Evolutionary conservation across 2,888 invertebrate species (phyloP).

Genomic region (Pseudococcus longispinus): DNA sequence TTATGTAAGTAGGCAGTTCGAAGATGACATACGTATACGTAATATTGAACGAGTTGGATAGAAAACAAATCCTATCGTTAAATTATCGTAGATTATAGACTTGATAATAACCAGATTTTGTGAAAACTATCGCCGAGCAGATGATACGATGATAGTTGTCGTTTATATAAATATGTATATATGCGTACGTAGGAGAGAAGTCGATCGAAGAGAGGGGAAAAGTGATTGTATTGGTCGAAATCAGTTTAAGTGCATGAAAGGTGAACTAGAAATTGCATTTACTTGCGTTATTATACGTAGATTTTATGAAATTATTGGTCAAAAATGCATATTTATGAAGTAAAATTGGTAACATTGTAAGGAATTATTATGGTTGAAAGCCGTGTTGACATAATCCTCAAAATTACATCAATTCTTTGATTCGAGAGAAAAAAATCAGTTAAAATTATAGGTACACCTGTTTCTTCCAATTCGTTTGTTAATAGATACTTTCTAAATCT

Average conservation of each 20-base stretch:
- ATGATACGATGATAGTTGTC: neutral
- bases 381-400: too few relatives aligned
- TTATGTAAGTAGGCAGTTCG: neutral
- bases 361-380: too few relatives aligned
- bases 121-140: neutral
- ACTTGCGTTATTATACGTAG: neutral
- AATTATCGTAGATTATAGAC: neutral
- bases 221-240: too few relatives aligned
- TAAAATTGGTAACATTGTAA: too few relatives aligned
- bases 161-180: neutral
- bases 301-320: too few relatives aligned
- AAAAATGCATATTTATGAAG: too few relatives aligned
- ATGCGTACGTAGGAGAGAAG: neutral
- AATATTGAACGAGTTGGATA: neutral
- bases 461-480: too few relatives aligned
- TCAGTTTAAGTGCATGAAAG: neutral
- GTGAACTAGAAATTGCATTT: neutral
- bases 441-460: too few relatives aligned
- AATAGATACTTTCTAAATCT: too few relatives aligned
- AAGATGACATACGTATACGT: neutral
- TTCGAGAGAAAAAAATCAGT: too few relatives aligned
- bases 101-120: constrained; percentile 9
- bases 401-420: too few relatives aligned
- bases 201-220: too few relatives aligned
- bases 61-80: neutral